These are phyloP conservation scores for Pentalonia nigronervosa DNA, from an alignment of 1,140 invertebrate genomes.

Conservation along the genomic window DNA sequence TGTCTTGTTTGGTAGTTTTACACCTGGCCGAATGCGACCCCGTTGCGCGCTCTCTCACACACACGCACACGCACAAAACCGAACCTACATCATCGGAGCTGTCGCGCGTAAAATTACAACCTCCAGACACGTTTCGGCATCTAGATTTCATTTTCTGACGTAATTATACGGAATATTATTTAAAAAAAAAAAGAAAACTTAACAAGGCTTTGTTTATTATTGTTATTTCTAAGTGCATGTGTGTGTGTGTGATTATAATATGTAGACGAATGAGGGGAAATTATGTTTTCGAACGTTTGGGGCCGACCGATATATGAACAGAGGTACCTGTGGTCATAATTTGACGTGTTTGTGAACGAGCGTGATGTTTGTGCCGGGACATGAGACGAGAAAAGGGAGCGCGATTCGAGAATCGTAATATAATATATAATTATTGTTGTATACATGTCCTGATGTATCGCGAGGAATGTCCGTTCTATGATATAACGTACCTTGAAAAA, in stretches of 20 bases:
- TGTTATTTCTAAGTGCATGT: neutral
- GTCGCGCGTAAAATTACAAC: neutral
- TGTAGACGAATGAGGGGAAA: neutral
- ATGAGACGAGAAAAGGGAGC: neutral
- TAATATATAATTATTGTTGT: slow-evolving; percentile 5
- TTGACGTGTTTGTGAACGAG: neutral
- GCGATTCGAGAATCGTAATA: neutral
- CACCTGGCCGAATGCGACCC: slow-evolving; percentile 39
- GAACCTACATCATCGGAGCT: neutral
- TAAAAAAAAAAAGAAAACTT: neutral
- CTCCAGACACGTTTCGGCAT: neutral
- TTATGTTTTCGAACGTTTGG: neutral
- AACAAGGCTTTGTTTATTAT: slow-evolving; percentile 39
- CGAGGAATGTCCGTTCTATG: neutral
- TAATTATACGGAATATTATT: slow-evolving; percentile 4
- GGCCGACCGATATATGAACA: neutral
- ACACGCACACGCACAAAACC: neutral
- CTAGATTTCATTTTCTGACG: slow-evolving; percentile 20
- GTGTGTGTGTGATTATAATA: neutral
- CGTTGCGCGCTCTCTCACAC: neutral
- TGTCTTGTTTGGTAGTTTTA: slow-evolving; percentile 48
- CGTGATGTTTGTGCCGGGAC: neutral
- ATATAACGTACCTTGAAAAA: neutral
- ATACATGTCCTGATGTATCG: neutral
- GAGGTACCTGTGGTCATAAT: neutral